Evolutionary conservation across 1,140 invertebrate species (phyloP), one percentile per base, ranked within the genome.

Genomic region (Caenorhabditis remanei): DNA sequence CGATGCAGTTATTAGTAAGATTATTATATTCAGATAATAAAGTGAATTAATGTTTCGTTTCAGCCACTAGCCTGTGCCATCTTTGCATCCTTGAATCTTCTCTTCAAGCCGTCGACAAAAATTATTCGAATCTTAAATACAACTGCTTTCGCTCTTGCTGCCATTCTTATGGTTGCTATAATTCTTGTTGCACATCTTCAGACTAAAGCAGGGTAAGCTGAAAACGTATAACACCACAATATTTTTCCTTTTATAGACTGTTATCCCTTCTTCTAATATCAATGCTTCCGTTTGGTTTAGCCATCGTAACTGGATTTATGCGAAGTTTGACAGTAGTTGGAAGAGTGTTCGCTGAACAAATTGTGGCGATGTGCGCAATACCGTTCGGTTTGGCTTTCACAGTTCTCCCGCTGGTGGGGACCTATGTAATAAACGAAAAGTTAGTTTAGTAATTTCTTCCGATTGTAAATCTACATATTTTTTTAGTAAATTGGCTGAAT

Each of bases 111-210:
- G 13, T 71, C 87, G 0, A 87, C 87, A 14, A 88, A 75, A 16
- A 67, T 84, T 9, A 55, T 88, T 55, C 56, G 87, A 53, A 87
- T 88, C n/a, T 84, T 71, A 41, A 88, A 88, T 24, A 83, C 75
- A 5, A 84, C 63, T 9, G 85, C 87, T 4, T 88, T 88, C 24
- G 58, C 50, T 7, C 71, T 67, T 46, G 41, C 53, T 40, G 87
- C 87, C 9, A 53, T 79, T 50, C n/a, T 79, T 6, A 50, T 79
- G 4, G n/a, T 79, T 11, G 43, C 71, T 13, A 50, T 79, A 21
- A 53, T 79, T 50, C 83, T 58, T 67, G 55, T 67, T 56, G 56
- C 83, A 65, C 46, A 41, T 84, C 32, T 48, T 58, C 32, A 84
- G 11, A 84, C 58, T 5, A 84, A 48, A 84, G n/a, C 55, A 58